Evolutionary conservation across 1,140 invertebrate species (phyloP), one percentile per base, ranked within the genome.

Genomic region (Anthonomus grandis): DNA sequence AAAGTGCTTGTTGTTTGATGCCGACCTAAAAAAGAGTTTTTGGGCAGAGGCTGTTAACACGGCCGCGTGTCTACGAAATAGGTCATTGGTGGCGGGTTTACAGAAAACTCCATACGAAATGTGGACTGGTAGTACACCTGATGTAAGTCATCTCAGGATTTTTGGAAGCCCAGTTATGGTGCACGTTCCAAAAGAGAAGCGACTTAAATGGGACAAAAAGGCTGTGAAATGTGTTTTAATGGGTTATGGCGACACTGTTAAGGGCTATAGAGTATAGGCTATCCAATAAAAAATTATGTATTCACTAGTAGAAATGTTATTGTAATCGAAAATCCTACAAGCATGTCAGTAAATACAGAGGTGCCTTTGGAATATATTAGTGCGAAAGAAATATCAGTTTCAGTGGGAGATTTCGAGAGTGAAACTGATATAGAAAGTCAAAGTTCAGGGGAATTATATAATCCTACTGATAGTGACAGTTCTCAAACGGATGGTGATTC

Each of bases 41-140:
- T 78, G 74, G 75, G 71, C 70, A 9, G 72, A 77, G 60, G 72
- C 75, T 21, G 63, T 74, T 0, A 59, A 63, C 36, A 75, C 71
- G 34, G 77, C 76, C 6, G 69, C 66, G 6, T 79, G 79, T 60
- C 38, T 78, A n/a, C 56, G 66, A 54, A 79, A 79, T 62, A 61
- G 74, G 38, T 51, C 50, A 24, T 49, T 62, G 19, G 57, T 41
- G 12, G 15, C 48, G n/a, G n/a, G n/a, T n/a, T n/a, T n/a, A n/a
- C n/a, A n/a, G n/a, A 57, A 53, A 48, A 66, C 57, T 39, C 64
- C 65, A 39, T 66, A 54, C 48, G 59, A 66, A 53, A 31, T 57
- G 13, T 64, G 72, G 63, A 37, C 25, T 15, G 53, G 47, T 8
- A 59, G 42, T 23, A 69, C 69, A 61, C 65, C 66, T 22, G 55